phyloP scores from a whole-genome alignment of 2,888 invertebrate genomes.

The Drosophila cracens region DNA sequence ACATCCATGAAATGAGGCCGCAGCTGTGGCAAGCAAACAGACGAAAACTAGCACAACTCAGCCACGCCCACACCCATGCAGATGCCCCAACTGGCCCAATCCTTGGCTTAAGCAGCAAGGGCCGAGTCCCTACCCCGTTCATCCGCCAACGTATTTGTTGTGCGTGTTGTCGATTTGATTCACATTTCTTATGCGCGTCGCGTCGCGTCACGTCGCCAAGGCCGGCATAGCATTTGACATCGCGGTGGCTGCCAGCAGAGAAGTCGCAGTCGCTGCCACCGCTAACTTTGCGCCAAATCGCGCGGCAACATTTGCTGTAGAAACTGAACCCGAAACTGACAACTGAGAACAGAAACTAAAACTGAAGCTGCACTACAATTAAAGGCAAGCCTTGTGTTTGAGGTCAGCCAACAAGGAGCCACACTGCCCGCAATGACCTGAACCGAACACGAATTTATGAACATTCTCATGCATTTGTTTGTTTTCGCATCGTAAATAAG shows the following conservation, averaged over 20 bases:
- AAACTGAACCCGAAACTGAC: conserved; percentile 16
- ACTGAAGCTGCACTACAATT: conserved; percentile 41
- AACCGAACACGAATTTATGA: conserved; percentile 14
- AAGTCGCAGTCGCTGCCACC: neutral
- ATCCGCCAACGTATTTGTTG: conserved; percentile 53
- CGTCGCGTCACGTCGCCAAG: conserved; percentile 64
- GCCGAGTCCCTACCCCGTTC: conserved; percentile 8
- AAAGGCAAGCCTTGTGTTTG: conserved; percentile 32
- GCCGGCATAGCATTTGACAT: conserved; percentile 50
- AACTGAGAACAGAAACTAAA: neutral
- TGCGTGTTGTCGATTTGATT: conserved; percentile 73
- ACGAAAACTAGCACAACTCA: conserved; percentile 69
- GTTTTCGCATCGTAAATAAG: conserved; percentile 42
- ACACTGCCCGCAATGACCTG: conserved; percentile 9
- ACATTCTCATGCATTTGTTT: conserved; percentile 12
- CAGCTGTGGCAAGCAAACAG: conserved; percentile 51
- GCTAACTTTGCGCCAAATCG: conserved; percentile 56
- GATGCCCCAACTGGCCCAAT: conserved; percentile 24
- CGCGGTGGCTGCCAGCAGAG: conserved; percentile 23
- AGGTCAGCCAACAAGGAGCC: conserved; percentile 17
- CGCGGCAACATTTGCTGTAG: conserved; percentile 53
- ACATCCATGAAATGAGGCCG: conserved; percentile 63
- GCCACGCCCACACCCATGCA: conserved; percentile 32
- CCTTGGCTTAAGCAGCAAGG: conserved; percentile 1
- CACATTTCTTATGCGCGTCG: conserved; percentile 68